phyloP scores from a whole-genome alignment of 2,797 vertebrate genomes.

The Sorex maritimensis region DNA sequence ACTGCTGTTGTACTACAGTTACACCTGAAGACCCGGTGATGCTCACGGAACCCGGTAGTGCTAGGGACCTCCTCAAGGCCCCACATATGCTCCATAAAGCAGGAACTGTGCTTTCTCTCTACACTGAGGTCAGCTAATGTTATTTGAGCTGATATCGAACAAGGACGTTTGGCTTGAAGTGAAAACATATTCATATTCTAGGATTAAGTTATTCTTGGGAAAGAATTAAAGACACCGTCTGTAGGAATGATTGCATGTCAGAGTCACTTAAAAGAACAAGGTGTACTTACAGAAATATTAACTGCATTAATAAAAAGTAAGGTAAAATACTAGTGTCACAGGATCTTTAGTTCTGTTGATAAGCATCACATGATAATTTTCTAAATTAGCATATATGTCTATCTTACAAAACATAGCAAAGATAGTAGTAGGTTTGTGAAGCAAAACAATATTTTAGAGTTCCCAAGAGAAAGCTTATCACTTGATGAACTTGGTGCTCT shows the following conservation, averaged over 20 bases:
- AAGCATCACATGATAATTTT: background rate
- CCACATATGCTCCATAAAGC: no score
- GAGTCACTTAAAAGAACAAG: background rate
- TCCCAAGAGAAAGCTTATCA: background rate
- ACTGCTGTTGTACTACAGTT: no score
- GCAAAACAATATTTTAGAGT: background rate
- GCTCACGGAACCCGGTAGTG: no score
- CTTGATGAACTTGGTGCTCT: background rate
- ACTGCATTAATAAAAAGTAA: background rate
- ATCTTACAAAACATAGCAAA: background rate
- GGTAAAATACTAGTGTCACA: background rate
- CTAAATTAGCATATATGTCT: background rate
- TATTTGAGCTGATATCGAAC: slow-evolving; percentile 1
- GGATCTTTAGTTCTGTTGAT: background rate
- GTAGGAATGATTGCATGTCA: background rate
- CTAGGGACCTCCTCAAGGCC: no score
- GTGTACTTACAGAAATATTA: background rate
- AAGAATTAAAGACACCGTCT: background rate
- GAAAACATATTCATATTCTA: background rate
- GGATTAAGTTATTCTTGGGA: background rate
- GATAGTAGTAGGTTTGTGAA: background rate
- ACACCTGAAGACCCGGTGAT: no score
- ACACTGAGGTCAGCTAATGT: background rate
- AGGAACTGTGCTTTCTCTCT: no score
- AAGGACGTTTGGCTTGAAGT: background rate